Percentiles rank a stretch among this genome's conserved stretches.
Conservation (phyloP, 1,140 invertebrate genomes). For the Spodoptera frugiperda region DNA sequence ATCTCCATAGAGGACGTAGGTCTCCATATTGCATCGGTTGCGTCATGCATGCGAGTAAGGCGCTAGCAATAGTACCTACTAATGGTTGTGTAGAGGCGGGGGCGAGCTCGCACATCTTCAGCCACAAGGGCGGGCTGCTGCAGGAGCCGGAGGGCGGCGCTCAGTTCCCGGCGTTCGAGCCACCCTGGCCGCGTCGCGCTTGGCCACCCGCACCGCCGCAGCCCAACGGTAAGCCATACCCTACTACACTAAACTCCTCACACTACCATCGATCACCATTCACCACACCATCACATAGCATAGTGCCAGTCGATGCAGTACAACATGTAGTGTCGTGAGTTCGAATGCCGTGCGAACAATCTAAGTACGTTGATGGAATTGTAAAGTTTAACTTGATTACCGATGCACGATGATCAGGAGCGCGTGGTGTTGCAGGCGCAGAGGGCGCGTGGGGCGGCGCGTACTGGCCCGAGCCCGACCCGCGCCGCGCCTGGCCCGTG, state of each 20-base stretch:
- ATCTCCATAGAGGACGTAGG: too few relatives aligned
- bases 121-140: slow-evolving; percentile 78
- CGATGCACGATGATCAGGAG: too few relatives aligned
- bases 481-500: slow-evolving; percentile 74
- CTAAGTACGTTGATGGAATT: too few relatives aligned
- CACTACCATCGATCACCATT: not conserved
- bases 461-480: slow-evolving; percentile 67
- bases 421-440: slow-evolving; percentile 11
- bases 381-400: too few relatives aligned
- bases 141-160: slow-evolving; percentile 60
- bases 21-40: too few relatives aligned
- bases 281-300: too few relatives aligned
- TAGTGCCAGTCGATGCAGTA: too few relatives aligned
- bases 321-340: too few relatives aligned
- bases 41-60: too few relatives aligned
- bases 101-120: slow-evolving; percentile 76
- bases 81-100: slow-evolving; percentile 35
- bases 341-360: too few relatives aligned
- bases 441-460: slow-evolving; percentile 34
- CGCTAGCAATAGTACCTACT: too few relatives aligned
- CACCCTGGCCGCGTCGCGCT: slow-evolving; percentile 65
- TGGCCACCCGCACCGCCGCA: slow-evolving; percentile 57
- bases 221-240: slow-evolving; percentile 40
- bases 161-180: slow-evolving; percentile 54
- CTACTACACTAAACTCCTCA: not conserved